These are phyloP conservation scores for Proales similis DNA, from an alignment of 1,140 invertebrate species.

Conservation along the genomic window DNA sequence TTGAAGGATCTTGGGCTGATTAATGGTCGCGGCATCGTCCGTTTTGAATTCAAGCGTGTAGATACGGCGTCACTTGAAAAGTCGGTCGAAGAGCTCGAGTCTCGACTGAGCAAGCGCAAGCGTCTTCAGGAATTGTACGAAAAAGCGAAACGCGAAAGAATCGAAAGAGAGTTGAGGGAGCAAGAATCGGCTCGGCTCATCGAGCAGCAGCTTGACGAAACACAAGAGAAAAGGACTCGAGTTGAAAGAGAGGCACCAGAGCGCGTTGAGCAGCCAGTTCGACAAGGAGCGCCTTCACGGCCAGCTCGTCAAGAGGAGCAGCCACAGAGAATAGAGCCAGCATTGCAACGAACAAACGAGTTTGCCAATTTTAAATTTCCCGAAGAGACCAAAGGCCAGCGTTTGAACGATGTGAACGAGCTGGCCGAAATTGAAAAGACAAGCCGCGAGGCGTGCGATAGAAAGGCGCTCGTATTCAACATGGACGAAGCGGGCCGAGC, in stretches of 20 bases:
- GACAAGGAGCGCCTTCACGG: not conserved
- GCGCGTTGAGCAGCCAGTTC: not conserved
- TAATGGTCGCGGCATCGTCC: slow-evolving; percentile 18
- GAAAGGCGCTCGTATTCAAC: slow-evolving; percentile 9
- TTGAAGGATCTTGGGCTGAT: slow-evolving; percentile 7
- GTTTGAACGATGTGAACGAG: slow-evolving; percentile 29
- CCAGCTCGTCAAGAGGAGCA: not conserved
- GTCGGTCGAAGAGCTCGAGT: slow-evolving; percentile 6
- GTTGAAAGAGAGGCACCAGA: not conserved
- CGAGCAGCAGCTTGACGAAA: not conserved
- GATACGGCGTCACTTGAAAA: slow-evolving; percentile 11
- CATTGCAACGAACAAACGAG: no score
- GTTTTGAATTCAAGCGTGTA: slow-evolving; percentile 9
- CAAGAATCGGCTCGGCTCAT: not conserved
- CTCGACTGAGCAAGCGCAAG: not conserved
- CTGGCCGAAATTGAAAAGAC: slow-evolving; percentile 23
- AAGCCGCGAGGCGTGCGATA: slow-evolving; percentile 21
- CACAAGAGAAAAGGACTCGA: not conserved
- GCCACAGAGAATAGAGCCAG: no score
- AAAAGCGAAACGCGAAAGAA: slow-evolving; percentile 1
- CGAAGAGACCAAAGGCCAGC: slow-evolving; percentile 31
- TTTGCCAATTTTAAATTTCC: slow-evolving; percentile 38
- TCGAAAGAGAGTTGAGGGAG: not conserved
- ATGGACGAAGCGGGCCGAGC: slow-evolving; percentile 21
- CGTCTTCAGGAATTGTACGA: slow-evolving; percentile 16